These are phyloP conservation scores for Icerya purchasi DNA, from an alignment of 2,888 invertebrate genomes.

Conservation along the genomic window DNA sequence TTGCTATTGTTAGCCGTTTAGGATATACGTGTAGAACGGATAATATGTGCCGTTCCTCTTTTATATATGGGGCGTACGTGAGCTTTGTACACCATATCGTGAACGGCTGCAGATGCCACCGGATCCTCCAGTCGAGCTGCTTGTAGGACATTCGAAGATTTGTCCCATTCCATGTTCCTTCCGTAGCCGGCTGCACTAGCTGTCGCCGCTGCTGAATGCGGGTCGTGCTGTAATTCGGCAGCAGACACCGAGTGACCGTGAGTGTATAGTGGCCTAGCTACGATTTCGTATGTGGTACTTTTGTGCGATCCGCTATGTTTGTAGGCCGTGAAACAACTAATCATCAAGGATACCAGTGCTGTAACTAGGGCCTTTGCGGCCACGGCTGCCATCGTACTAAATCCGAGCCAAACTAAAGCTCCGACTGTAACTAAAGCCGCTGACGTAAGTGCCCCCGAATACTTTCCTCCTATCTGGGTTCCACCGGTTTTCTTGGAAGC, in stretches of 20 bases:
- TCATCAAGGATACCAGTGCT: conserved; percentile 52
- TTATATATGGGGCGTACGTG: conserved; percentile 11
- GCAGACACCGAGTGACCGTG: conserved; percentile 34
- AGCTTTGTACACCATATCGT: conserved; percentile 10
- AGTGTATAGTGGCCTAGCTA: conserved; percentile 57
- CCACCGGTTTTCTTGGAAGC: conserved; percentile 19
- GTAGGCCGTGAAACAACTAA: conserved; percentile 41
- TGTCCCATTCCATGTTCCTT: conserved; percentile 12
- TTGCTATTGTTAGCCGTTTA: too few species aligned
- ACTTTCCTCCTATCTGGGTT: conserved; percentile 13
- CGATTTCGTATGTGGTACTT: conserved; percentile 57
- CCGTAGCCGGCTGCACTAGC: conserved; percentile 27
- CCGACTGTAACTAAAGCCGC: conserved; percentile 40
- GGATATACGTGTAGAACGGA: too few species aligned
- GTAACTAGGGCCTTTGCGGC: conserved; percentile 70
- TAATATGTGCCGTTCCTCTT: conserved; percentile 3
- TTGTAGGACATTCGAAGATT: neutral
- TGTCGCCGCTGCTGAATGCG: conserved; percentile 32
- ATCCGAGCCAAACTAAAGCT: conserved; percentile 47
- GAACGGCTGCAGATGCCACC: conserved; percentile 6
- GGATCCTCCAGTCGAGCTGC: neutral
- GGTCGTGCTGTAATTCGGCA: conserved; percentile 38
- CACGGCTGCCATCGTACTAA: conserved; percentile 51
- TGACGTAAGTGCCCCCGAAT: conserved; percentile 27
- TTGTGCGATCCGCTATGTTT: conserved; percentile 29